phyloP scores from a whole-genome alignment of 2,888 invertebrate species.

The Pyrrhosoma nymphula region DNA sequence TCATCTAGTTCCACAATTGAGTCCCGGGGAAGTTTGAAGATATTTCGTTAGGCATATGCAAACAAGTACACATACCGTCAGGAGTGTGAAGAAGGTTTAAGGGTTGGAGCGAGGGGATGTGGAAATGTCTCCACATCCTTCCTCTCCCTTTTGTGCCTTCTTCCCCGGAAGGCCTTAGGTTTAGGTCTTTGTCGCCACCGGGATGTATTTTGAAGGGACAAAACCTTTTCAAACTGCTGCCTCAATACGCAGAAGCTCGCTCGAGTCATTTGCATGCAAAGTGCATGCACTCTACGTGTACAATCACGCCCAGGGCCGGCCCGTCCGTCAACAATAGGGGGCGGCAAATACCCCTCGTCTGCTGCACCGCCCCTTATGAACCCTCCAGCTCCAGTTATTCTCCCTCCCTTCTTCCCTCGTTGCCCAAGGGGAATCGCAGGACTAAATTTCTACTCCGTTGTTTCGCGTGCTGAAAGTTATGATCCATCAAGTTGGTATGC shows the following conservation, averaged over 20 bases:
- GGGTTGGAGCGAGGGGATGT: too few relatives aligned
- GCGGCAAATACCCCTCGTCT: background rate
- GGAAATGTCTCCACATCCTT: too few relatives aligned
- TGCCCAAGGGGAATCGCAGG: background rate
- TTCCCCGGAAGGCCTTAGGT: too few relatives aligned
- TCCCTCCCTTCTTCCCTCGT: background rate
- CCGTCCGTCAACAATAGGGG: slow-evolving; percentile 14
- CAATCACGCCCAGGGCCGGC: background rate
- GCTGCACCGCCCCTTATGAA: background rate
- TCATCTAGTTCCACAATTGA: too few relatives aligned
- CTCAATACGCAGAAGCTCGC: background rate
- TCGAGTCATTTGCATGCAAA: background rate
- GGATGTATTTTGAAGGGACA: too few relatives aligned
- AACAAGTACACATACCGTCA: too few relatives aligned
- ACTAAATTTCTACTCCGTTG: background rate
- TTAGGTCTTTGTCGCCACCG: too few relatives aligned
- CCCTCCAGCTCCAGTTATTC: background rate
- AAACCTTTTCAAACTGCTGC: too few relatives aligned
- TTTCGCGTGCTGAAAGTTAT: background rate
- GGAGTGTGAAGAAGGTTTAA: too few relatives aligned
- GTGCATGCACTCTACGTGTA: background rate
- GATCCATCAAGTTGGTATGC: background rate
- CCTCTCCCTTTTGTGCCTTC: too few relatives aligned
- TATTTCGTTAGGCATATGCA: too few relatives aligned
- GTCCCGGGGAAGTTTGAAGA: too few relatives aligned